Conservation (phyloP, 2,888 invertebrate species). For the Lymantria monacha region DNA sequence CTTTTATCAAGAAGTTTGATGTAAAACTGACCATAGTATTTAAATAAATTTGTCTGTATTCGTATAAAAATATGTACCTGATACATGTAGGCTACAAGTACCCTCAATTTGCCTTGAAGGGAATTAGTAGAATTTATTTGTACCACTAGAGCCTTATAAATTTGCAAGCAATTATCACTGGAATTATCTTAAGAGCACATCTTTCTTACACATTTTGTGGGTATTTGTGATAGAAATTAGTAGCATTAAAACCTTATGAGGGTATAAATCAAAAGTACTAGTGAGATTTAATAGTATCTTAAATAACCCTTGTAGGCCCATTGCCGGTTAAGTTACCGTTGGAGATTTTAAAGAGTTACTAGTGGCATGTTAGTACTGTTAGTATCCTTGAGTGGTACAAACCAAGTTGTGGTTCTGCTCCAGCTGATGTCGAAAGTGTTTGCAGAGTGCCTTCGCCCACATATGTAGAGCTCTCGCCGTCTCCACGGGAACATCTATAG, state of each 20-base stretch:
- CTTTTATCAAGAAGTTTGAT: conserved; percentile 23
- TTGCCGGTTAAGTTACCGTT: background rate
- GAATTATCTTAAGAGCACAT: background rate
- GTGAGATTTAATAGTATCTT: background rate
- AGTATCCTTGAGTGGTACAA: background rate
- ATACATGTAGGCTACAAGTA: conserved; percentile 3
- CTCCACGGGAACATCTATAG: conserved; percentile 11
- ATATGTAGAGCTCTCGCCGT: conserved; percentile 2
- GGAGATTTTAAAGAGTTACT: background rate
- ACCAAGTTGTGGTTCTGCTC: background rate
- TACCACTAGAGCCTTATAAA: background rate
- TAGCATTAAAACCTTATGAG: background rate
- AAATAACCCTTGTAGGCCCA: background rate
- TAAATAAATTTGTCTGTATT: background rate
- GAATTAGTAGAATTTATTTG: background rate
- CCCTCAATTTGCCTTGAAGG: background rate
- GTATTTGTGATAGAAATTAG: background rate
- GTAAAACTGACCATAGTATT: conserved; percentile 12
- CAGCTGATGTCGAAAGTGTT: conserved; percentile 13
- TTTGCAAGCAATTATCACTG: background rate
- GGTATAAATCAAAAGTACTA: background rate
- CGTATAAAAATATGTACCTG: conserved; percentile 1
- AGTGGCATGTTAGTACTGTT: background rate
- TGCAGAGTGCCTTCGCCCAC: conserved; percentile 30
- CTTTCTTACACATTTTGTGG: background rate